A percentile compares a stretch with the other conserved stretches of the same genome.
phyloP scores from a whole-genome alignment of 2,888 invertebrate genomes.

The Barypeithes pellucidus region DNA sequence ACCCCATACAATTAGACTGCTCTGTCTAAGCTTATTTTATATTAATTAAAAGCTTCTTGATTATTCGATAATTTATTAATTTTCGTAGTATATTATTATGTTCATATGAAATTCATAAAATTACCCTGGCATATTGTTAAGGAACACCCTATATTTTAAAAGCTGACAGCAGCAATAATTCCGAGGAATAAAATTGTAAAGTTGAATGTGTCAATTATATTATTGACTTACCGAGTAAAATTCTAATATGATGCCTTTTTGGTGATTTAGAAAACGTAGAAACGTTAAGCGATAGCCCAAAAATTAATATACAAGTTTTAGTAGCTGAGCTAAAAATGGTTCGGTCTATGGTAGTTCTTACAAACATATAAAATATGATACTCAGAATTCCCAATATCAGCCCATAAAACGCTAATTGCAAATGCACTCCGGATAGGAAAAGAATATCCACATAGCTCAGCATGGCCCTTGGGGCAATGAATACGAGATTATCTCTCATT shows the following conservation, averaged over 20 bases:
- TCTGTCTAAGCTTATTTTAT: no score
- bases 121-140: no score
- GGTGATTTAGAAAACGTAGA: neutral
- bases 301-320: neutral
- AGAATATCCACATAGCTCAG: constrained; percentile 2
- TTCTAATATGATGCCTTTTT: neutral
- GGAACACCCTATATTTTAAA: no score
- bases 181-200: no score
- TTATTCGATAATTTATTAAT: no score
- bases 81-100: no score
- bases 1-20: no score
- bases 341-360: neutral
- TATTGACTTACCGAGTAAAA: constrained; percentile 2
- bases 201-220: no score
- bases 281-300: neutral
- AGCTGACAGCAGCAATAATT: no score
- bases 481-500: neutral
- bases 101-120: no score
- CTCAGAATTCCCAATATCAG: neutral
- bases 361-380: neutral
- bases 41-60: no score
- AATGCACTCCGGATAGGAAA: neutral
- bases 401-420: neutral
- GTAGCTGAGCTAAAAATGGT: neutral
- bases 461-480: neutral